Percentiles rank a stretch among this genome's conserved stretches.
Evolutionary conservation across 2,113 vertebrate species (phyloP).

Genomic region (Ahaetulla prasina): DNA sequence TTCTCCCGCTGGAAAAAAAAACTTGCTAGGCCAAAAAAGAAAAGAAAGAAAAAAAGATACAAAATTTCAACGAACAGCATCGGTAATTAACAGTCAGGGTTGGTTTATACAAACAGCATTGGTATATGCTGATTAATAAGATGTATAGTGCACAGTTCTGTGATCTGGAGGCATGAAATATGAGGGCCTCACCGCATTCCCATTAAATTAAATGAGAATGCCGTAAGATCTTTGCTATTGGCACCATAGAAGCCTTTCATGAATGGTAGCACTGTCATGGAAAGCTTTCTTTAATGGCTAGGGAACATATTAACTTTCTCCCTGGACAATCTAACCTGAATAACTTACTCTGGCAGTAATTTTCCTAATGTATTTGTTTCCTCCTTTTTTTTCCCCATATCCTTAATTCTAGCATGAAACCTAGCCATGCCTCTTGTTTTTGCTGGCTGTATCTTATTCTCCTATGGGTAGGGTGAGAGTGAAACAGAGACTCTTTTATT

Average conservation of each 20-base stretch:
- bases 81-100: conserved; percentile 24
- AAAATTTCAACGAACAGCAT: conserved; percentile 26
- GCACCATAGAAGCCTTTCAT: conserved; percentile 20
- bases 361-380: conserved; percentile 51
- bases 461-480: conserved; percentile 12
- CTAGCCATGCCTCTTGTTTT: conserved; percentile 33
- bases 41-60: not conserved
- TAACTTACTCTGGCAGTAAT: conserved; percentile 21
- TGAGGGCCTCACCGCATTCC: conserved; percentile 26
- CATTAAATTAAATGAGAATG: conserved; percentile 46
- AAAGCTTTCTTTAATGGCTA: conserved; percentile 37
- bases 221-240: conserved; percentile 36
- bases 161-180: conserved; percentile 42
- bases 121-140: conserved; percentile 36
- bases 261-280: conserved; percentile 35
- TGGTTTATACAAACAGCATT: conserved; percentile 44
- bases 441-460: conserved; percentile 46
- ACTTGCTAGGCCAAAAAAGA: not conserved
- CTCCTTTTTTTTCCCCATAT: conserved; percentile 24
- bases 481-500: conserved; percentile 40
- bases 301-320: conserved; percentile 37
- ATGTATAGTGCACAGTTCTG: conserved; percentile 35
- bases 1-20: not conserved
- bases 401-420: conserved; percentile 36
- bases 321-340: conserved; percentile 40